phyloP scores from a whole-genome alignment of 30 jellyfish, hydroid and myxozoan species.

The Turritopsis dohrnii region DNA sequence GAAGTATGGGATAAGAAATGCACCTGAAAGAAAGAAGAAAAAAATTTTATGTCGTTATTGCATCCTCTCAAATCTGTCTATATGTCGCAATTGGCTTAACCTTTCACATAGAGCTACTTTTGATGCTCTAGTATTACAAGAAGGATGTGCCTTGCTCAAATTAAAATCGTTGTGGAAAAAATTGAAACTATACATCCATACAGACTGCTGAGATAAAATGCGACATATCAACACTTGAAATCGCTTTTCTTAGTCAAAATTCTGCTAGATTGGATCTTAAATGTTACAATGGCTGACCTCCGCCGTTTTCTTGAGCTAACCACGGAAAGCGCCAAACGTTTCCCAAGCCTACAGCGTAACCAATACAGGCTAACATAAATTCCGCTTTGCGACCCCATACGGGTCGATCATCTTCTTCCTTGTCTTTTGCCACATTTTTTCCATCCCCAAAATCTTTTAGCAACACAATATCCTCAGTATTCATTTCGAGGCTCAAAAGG shows the following conservation, averaged over 20 bases:
- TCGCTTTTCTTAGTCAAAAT: background rate
- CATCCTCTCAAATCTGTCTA: background rate
- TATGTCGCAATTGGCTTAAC: background rate
- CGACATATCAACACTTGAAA: background rate
- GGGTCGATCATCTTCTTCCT: slow-evolving; percentile 37
- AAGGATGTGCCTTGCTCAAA: too few relatives aligned
- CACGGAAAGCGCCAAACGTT: slow-evolving; percentile 89
- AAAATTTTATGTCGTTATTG: background rate
- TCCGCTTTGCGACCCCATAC: slow-evolving; percentile 69
- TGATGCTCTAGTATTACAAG: too few relatives aligned
- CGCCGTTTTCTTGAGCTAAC: slow-evolving; percentile 83
- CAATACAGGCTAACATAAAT: slow-evolving; percentile 70
- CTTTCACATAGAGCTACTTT: too few relatives aligned
- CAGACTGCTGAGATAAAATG: background rate
- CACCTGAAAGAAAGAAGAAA: slow-evolving; percentile 45
- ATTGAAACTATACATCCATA: too few relatives aligned
- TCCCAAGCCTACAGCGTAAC: slow-evolving; percentile 87
- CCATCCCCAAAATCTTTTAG: background rate
- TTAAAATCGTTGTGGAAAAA: too few relatives aligned
- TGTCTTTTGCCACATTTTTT: slow-evolving; percentile 13
- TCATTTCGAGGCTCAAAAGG: background rate
- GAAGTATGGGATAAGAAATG: slow-evolving; percentile 79
- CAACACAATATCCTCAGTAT: background rate
- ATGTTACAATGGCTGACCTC: slow-evolving; percentile 34
- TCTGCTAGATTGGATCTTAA: background rate